A percentile compares a stretch with the other conserved stretches of the same genome.
phyloP scores from a whole-genome alignment of 1,140 invertebrate genomes.

The Laupala kohalensis region DNA sequence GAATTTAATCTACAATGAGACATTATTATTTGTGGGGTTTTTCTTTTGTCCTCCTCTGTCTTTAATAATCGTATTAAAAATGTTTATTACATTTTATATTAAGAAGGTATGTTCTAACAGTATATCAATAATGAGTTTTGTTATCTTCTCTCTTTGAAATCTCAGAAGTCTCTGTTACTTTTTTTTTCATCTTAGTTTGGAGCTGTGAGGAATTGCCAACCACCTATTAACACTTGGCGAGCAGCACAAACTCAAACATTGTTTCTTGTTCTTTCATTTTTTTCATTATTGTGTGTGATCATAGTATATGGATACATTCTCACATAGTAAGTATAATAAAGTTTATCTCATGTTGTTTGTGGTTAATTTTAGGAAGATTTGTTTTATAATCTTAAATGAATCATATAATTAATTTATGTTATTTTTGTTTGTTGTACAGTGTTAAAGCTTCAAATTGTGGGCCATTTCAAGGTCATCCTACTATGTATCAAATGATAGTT shows the following conservation, averaged over 20 bases:
- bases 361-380: slow-evolving; percentile 5
- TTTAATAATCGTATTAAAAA: slow-evolving; percentile 44
- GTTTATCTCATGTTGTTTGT: neutral
- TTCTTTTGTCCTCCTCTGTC: slow-evolving; percentile 51
- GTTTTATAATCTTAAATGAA: slow-evolving; percentile 13
- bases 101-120: slow-evolving; percentile 29
- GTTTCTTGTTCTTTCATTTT: slow-evolving; percentile 49
- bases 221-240: slow-evolving; percentile 46
- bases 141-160: neutral
- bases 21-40: slow-evolving; percentile 55
- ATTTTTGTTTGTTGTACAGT: slow-evolving; percentile 20
- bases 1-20: slow-evolving; percentile 61
- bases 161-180: neutral
- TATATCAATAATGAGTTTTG: neutral
- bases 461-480: slow-evolving; percentile 35
- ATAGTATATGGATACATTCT: slow-evolving; percentile 44
- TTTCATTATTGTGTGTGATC: slow-evolving; percentile 42
- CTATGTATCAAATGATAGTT: slow-evolving; percentile 35
- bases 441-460: slow-evolving; percentile 36
- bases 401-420: neutral
- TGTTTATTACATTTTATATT: slow-evolving; percentile 53
- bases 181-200: slow-evolving; percentile 15
- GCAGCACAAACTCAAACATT: slow-evolving; percentile 57
- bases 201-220: slow-evolving; percentile 39
- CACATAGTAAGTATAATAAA: slow-evolving; percentile 28